Conservation (phyloP, 2,113 vertebrate species). For the Himantopus leucocephalus region DNA sequence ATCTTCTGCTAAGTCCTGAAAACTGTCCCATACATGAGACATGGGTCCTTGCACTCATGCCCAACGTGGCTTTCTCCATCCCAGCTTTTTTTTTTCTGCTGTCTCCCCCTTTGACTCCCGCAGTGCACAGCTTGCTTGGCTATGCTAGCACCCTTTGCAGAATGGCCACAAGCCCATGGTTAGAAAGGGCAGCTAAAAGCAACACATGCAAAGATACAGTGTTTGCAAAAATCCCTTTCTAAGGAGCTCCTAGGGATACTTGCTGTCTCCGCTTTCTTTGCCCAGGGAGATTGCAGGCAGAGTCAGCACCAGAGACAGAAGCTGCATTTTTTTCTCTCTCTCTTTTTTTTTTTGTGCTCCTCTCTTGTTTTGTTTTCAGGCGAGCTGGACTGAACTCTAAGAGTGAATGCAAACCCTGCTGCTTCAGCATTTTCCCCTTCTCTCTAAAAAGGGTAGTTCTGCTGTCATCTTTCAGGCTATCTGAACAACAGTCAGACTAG, state of each 20-base stretch:
- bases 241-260: background rate
- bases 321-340: background rate
- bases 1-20: background rate
- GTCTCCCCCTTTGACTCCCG: background rate
- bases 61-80: background rate
- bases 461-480: background rate
- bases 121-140: background rate
- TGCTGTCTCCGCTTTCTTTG: background rate
- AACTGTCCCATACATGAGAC: background rate
- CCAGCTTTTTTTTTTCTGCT: background rate
- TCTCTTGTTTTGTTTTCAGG: background rate
- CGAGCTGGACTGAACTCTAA: background rate
- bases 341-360: background rate
- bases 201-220: background rate
- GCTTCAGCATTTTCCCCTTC: background rate
- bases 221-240: background rate
- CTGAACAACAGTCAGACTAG: accelerated
- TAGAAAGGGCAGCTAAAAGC: background rate
- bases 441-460: background rate
- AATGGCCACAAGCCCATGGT: background rate
- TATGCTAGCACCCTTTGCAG: background rate
- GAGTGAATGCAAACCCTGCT: background rate
- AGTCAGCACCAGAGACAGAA: constrained; percentile 61
- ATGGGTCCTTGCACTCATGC: background rate
- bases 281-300: background rate